Conservation (phyloP, 2,797 vertebrate genomes). For the Enteromius radiatus region DNA sequence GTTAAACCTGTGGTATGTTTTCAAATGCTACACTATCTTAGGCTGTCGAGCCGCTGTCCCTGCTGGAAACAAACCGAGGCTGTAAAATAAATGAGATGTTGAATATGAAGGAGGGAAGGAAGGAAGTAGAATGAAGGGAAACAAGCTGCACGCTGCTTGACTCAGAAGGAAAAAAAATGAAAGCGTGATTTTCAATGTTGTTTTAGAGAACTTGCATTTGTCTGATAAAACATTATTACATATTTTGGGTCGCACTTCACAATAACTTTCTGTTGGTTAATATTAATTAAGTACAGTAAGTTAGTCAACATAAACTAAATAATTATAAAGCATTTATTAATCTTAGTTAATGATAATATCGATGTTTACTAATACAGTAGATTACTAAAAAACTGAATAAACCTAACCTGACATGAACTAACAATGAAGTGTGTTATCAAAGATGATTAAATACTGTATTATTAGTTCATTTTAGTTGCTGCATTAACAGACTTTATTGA, state of each 20-base stretch:
- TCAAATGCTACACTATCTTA: constrained; percentile 28
- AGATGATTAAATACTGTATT: neutral
- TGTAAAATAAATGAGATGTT: constrained; percentile 28
- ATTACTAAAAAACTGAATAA: neutral
- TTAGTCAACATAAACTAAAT: neutral
- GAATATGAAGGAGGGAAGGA: constrained; percentile 24
- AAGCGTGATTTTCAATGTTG: neutral
- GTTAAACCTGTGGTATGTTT: constrained; percentile 44
- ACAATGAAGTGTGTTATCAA: neutral
- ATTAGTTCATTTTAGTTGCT: neutral
- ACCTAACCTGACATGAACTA: neutral
- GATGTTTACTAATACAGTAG: neutral
- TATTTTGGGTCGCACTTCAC: neutral
- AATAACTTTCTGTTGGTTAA: neutral
- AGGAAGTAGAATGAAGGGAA: constrained; percentile 8
- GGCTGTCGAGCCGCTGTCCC: constrained; percentile 32
- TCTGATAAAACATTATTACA: neutral
- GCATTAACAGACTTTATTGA: neutral
- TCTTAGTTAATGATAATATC: neutral
- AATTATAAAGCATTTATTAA: neutral
- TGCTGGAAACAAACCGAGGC: constrained; percentile 25
- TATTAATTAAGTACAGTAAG: neutral
- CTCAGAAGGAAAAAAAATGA: neutral
- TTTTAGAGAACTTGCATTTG: neutral
- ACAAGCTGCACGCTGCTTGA: neutral